Evolutionary conservation across 2,888 invertebrate species (phyloP).

Genomic region (Keiferia lycopersicella): DNA sequence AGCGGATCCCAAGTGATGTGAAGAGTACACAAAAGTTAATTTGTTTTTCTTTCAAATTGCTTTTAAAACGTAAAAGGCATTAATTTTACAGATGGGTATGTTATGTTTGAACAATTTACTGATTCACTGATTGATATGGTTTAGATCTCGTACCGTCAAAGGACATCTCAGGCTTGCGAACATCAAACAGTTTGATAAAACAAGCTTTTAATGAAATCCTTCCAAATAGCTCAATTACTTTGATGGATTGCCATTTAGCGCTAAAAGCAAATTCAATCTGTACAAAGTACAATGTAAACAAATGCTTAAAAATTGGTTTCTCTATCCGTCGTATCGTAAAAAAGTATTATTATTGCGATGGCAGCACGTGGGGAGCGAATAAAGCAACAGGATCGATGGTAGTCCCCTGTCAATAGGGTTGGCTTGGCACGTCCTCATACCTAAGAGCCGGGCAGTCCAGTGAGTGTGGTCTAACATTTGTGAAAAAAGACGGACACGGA

Average conservation of each 20-base stretch:
- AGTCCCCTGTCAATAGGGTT: constrained; percentile 59
- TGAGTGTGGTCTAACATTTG: no score
- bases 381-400: constrained; percentile 42
- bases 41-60: constrained; percentile 14
- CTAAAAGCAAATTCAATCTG: constrained; percentile 8
- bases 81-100: background rate
- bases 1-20: background rate
- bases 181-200: constrained; percentile 6
- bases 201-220: background rate
- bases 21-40: constrained; percentile 14
- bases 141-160: background rate
- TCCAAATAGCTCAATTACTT: constrained; percentile 4
- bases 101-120: background rate
- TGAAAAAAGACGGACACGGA: no score
- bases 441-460: no score
- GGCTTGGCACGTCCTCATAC: no score
- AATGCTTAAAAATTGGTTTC: constrained; percentile 16
- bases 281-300: constrained; percentile 18
- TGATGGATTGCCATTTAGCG: constrained; percentile 20
- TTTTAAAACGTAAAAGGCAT: constrained; percentile 16
- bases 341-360: constrained; percentile 33
- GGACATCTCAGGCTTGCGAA: background rate
- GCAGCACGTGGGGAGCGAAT: constrained; percentile 40
- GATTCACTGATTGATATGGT: constrained; percentile 6
- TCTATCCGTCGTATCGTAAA: constrained; percentile 38